These are phyloP conservation scores for Oncorhynchus keta DNA, from an alignment of 2,113 vertebrate genomes.

Conservation along the genomic window DNA sequence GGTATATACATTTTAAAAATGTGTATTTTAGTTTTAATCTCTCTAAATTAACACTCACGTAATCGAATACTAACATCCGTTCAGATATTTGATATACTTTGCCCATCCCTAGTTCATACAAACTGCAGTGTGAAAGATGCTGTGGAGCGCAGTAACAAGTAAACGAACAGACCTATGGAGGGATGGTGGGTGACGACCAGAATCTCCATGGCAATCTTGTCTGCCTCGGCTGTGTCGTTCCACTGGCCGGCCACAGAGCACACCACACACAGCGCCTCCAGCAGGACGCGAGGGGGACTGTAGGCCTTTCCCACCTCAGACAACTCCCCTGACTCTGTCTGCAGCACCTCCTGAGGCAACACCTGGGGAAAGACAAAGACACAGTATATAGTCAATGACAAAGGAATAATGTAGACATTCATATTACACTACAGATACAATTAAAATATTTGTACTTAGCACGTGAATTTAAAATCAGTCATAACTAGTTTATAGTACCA, in stretches of 20 bases:
- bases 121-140: no score
- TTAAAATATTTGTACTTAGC: background rate
- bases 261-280: slow-evolving; percentile 83
- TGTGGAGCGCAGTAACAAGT: accelerated
- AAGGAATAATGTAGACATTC: background rate
- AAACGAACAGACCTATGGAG: slow-evolving; percentile 79
- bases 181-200: slow-evolving; percentile 89
- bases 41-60: background rate
- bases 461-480: background rate
- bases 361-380: slow-evolving; percentile 66
- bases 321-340: slow-evolving; percentile 83
- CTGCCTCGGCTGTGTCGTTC: slow-evolving; percentile 74
- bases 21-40: no score
- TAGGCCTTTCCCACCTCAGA: slow-evolving; percentile 82
- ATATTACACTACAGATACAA: no score
- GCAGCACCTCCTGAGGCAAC: slow-evolving; percentile 79
- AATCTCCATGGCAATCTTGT: slow-evolving; percentile 85
- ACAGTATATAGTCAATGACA: background rate
- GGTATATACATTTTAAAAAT: no score
- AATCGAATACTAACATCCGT: background rate
- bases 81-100: no score
- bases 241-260: slow-evolving; percentile 81
- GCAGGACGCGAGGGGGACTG: slow-evolving; percentile 79
- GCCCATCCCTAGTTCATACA: no score
- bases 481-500: no score